These are phyloP conservation scores for Meleagris gallopavo DNA, from an alignment of 2,113 vertebrate genomes.

Conservation along the genomic window DNA sequence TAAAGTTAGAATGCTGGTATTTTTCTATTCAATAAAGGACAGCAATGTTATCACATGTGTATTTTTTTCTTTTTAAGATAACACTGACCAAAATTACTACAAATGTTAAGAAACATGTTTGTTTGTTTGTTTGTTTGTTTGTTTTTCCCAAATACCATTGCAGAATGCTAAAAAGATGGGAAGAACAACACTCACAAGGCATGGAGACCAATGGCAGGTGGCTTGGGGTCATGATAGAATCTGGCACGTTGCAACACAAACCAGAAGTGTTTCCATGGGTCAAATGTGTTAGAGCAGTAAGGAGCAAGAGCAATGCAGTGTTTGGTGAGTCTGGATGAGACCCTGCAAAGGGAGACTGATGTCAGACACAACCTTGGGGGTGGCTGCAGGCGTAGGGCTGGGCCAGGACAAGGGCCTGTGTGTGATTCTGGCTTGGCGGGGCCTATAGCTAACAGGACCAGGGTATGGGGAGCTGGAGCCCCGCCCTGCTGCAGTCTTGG, in stretches of 20 bases:
- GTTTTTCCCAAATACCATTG: not conserved
- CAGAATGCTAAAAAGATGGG: not conserved
- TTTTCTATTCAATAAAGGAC: slow-evolving; percentile 61
- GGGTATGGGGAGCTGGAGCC: not conserved
- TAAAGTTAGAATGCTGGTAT: slow-evolving; percentile 8
- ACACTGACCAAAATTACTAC: not conserved
- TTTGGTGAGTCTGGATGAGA: not conserved
- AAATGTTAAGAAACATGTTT: not conserved
- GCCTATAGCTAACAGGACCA: accelerated
- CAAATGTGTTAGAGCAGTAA: not conserved
- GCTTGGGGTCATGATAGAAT: not conserved
- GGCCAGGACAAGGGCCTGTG: not conserved
- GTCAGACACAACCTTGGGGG: accelerated
- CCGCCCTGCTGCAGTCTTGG: not conserved
- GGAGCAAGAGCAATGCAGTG: not conserved
- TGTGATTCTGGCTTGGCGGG: not conserved
- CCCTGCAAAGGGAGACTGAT: not conserved
- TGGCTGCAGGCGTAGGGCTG: not conserved
- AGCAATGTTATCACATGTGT: not conserved
- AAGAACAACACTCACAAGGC: not conserved
- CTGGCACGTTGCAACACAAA: not conserved
- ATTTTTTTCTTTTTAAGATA: not conserved
- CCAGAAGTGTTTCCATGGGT: not conserved
- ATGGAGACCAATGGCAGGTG: not conserved
- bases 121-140: not conserved